Evolutionary conservation across 92 coral and sea anemone species (phyloP), one percentile per base, ranked within the genome.

Genomic region (Blastomussa wellsi): DNA sequence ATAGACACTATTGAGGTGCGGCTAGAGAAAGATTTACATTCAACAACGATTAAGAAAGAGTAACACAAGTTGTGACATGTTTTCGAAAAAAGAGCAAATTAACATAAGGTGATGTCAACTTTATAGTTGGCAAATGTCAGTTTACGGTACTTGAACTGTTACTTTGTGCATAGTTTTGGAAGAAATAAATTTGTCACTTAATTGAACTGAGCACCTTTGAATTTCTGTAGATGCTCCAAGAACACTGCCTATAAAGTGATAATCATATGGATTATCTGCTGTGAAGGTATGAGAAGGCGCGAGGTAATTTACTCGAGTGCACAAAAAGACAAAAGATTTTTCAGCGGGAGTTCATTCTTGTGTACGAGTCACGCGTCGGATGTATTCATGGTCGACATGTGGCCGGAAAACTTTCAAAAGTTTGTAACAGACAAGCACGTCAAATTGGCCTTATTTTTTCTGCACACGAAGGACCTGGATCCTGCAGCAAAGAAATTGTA

Each of bases 261-360:
- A 20, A 48, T 11, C 82, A 78, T 57, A 59, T 37, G 82, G 70
- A 59, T 19, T 20, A n/a, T 77, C 48, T n/a, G 10, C 33, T 20
- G 66, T 24, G 12, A 20, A 49, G 26, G 24, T 33, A 49, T 48
- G 64, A 16, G 59, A 36, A 9, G 47, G 36, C 8, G 36, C 8
- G 37, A 26, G 64, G 66, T 51, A 20, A 60, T 59, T 78, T 78
- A 35, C 62, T 15, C 2, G 5, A 49, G 60, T 0, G 29, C 51
- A 75, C 79, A 75, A 75, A 29, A n/a, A 2, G 51, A 48, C 11
- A 37, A 55, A 55, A 38, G 49, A 7, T 8, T 22, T 57, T 53
- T 31, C 83, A 79, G 74, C 83, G 74, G 82, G 74, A 42, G 72
- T 79, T 64, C 83, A 79, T 79, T 60, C 73, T 79, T 62, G 55